Conservation (phyloP, 2,113 vertebrate genomes). For the Gymnarchus niloticus region DNA sequence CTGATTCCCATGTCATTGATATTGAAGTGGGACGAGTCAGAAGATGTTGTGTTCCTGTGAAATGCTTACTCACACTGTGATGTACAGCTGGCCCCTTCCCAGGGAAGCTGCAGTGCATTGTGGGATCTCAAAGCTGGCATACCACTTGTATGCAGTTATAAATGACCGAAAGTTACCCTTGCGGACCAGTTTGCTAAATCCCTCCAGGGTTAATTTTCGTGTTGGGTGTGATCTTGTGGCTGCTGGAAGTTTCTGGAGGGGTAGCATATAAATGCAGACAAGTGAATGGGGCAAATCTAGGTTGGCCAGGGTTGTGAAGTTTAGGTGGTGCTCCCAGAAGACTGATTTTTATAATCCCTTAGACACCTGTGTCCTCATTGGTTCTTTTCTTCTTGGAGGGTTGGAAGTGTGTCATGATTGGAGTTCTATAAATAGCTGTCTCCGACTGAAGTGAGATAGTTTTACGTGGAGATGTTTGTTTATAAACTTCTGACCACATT, state of each 20-base stretch:
- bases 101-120: not conserved
- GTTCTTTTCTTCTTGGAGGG: not conserved
- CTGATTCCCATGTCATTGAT: not conserved
- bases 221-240: not conserved
- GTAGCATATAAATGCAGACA: not conserved
- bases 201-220: not conserved
- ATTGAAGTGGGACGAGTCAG: not conserved
- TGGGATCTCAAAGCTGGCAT: not conserved
- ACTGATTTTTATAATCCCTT: not conserved
- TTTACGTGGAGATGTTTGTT: not conserved
- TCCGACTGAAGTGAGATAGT: not conserved
- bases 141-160: no score
- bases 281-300: not conserved
- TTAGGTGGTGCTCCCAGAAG: not conserved
- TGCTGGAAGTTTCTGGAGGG: not conserved
- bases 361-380: not conserved
- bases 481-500: not conserved
- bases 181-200: not conserved
- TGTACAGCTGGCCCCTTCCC: not conserved
- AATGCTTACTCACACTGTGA: not conserved
- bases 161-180: not conserved
- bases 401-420: not conserved
- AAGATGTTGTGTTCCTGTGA: not conserved
- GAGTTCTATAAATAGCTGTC: not conserved
- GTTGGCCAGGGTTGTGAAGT: not conserved